A percentile compares a stretch with the other conserved stretches of the same genome.
Evolutionary conservation across 2,797 vertebrate genomes (phyloP).

Genomic region (Pteropus rufus): DNA sequence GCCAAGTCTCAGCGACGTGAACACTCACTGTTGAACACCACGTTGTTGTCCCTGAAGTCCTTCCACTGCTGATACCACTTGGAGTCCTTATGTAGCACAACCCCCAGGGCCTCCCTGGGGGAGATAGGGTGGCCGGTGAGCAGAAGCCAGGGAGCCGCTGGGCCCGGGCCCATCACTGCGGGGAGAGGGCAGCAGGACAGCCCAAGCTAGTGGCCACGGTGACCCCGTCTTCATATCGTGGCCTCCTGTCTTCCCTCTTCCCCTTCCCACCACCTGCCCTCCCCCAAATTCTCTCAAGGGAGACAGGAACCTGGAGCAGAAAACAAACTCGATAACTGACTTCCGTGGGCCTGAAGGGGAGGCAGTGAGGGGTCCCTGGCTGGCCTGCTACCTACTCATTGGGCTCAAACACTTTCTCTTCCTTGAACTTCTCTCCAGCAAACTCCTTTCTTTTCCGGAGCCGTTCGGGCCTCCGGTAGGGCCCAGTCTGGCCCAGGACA

Average conservation of each 20-base stretch:
- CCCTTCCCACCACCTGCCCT: background rate
- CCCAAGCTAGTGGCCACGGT: background rate
- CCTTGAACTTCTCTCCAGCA: conserved; percentile 86
- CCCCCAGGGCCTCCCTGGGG: conserved; percentile 91
- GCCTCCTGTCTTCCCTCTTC: background rate
- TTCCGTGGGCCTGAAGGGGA: background rate
- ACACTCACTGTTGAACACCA: conserved; percentile 95
- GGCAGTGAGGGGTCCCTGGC: background rate
- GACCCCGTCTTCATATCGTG: background rate
- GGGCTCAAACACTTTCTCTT: conserved; percentile 90
- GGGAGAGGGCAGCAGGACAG: background rate
- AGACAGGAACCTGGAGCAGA: background rate
- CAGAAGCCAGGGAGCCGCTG: rapidly evolving
- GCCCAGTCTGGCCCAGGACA: conserved; percentile 89
- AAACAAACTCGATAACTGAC: background rate
- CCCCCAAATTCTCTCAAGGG: background rate
- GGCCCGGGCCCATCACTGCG: background rate
- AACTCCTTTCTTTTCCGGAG: conserved; percentile 94
- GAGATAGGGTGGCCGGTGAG: background rate
- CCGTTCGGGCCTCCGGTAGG: conserved; percentile 90
- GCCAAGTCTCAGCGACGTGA: rapidly evolving
- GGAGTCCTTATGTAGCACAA: conserved; percentile 98
- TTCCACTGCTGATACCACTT: conserved; percentile 99
- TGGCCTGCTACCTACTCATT: conserved; percentile 88
- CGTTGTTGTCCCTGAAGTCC: conserved; percentile 97